phyloP scores from a whole-genome alignment of 2,113 vertebrate species.

The Trachemys scripta region DNA sequence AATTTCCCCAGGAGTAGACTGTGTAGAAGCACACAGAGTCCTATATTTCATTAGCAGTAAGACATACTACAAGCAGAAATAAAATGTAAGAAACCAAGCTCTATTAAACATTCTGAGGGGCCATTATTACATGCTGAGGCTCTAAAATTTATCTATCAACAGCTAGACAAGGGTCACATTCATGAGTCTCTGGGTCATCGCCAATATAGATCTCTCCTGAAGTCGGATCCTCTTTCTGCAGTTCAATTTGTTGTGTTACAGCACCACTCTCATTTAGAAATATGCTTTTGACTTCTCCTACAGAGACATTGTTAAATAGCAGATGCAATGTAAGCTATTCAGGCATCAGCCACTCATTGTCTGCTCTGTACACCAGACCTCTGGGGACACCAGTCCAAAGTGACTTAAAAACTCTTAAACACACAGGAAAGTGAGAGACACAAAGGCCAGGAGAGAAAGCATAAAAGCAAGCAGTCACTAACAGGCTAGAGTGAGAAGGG shows the following conservation, averaged over 20 bases:
- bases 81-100: background rate
- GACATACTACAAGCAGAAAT: too few relatives aligned
- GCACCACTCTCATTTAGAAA: background rate
- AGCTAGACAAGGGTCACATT: background rate
- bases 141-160: background rate
- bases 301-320: background rate
- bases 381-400: background rate
- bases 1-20: too few relatives aligned
- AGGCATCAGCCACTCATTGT: background rate
- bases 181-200: background rate
- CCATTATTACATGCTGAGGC: background rate
- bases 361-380: background rate
- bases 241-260: background rate
- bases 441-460: background rate
- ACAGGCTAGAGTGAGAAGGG: background rate
- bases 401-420: background rate
- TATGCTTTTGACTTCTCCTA: background rate
- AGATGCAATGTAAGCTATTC: background rate
- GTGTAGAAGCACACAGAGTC: too few relatives aligned
- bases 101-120: background rate
- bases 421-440: background rate
- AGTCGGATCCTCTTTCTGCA: background rate
- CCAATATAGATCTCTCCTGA: background rate
- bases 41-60: too few relatives aligned
- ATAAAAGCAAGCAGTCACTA: background rate